phyloP scores from a whole-genome alignment of 2,888 invertebrate species.

The Therioaphis trifolii region DNA sequence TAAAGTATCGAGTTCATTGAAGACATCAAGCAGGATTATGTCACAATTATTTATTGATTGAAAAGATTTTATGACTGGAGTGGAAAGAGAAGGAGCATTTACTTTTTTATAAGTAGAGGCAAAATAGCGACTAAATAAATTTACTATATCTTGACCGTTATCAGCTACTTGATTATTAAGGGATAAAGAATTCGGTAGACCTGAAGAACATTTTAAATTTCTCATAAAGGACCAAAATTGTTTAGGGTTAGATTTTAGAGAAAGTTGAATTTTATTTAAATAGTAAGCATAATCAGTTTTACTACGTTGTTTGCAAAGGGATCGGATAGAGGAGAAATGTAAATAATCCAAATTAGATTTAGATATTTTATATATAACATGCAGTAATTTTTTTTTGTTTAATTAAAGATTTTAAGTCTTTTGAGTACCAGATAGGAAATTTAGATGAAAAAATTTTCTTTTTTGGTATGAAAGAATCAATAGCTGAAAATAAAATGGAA shows the following conservation, averaged over 20 bases:
- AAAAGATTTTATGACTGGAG: not conserved
- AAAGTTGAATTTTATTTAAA: not conserved
- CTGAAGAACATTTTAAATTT: not conserved
- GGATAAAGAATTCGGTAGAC: not conserved
- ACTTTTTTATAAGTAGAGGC: not conserved
- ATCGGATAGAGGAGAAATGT: too few relatives aligned
- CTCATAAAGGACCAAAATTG: not conserved
- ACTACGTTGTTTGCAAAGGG: too few relatives aligned
- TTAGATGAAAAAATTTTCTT: too few relatives aligned
- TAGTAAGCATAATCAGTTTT: not conserved
- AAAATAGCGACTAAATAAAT: not conserved
- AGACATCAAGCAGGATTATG: not conserved
- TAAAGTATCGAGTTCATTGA: not conserved
- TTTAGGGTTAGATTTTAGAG: not conserved
- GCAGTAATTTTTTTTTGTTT: too few relatives aligned
- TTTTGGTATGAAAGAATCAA: too few relatives aligned
- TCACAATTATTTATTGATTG: not conserved
- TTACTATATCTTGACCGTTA: not conserved
- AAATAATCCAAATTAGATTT: too few relatives aligned
- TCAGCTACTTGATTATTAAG: not conserved
- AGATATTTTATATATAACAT: too few relatives aligned
- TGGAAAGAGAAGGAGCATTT: not conserved
- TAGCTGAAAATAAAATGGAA: too few relatives aligned
- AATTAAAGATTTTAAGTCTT: too few relatives aligned
- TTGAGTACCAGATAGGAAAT: too few relatives aligned